Conservation (phyloP, 2,113 vertebrate species). For the Cervus canadensis region DNA sequence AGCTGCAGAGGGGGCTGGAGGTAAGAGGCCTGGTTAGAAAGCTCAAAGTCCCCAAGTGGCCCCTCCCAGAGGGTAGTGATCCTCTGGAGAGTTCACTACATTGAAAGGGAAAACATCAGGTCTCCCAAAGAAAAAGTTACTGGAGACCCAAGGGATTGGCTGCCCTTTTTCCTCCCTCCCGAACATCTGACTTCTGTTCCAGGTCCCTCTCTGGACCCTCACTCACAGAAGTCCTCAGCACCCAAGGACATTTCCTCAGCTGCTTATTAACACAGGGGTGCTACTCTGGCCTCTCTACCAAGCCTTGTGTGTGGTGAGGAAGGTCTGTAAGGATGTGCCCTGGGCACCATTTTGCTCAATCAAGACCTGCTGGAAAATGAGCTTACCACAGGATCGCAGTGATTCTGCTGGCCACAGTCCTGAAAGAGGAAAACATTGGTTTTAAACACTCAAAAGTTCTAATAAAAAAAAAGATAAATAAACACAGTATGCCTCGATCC, state of each 20-base stretch:
- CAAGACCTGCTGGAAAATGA: neutral
- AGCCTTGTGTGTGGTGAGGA: neutral
- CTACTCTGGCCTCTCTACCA: neutral
- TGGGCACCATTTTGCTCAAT: neutral
- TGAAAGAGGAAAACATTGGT: slow-evolving; percentile 72
- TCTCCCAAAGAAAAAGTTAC: neutral
- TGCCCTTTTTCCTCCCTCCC: neutral
- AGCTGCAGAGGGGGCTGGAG: neutral
- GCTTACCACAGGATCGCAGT: slow-evolving; percentile 89
- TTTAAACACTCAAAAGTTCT: slow-evolving; percentile 29
- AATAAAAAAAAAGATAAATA: neutral
- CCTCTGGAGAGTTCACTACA: neutral
- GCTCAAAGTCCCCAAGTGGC: neutral
- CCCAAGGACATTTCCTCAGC: neutral
- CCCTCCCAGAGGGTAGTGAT: neutral
- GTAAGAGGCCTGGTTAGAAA: neutral
- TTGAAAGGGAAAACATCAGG: neutral
- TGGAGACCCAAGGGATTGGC: neutral
- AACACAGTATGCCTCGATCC: neutral
- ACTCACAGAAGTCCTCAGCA: neutral
- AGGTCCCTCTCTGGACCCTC: neutral
- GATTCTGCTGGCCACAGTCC: slow-evolving; percentile 86
- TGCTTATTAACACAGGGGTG: neutral
- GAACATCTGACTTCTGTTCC: neutral
- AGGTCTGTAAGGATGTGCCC: neutral